Percentiles rank a stretch among this genome's conserved stretches.
phyloP scores from a whole-genome alignment of 2,888 invertebrate genomes.

The Lypha dubia region DNA sequence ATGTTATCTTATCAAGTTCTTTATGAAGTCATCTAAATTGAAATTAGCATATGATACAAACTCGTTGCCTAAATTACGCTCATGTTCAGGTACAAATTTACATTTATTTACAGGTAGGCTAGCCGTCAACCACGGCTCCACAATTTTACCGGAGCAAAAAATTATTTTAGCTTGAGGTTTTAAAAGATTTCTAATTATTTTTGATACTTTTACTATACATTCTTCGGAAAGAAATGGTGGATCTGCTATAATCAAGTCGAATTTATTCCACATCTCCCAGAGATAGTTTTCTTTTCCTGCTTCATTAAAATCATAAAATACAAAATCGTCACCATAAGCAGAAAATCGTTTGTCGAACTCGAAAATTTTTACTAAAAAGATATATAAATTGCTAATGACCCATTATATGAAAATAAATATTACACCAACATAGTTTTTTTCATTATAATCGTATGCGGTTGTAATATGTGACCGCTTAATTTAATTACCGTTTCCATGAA shows the following conservation, averaged over 20 bases:
- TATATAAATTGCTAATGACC: not conserved
- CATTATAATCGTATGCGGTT: too few species aligned
- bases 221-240: slow-evolving; percentile 98
- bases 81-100: slow-evolving; percentile 91
- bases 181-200: slow-evolving; percentile 89
- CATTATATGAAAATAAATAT: too few species aligned
- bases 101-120: slow-evolving; percentile 87
- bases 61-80: slow-evolving; percentile 95
- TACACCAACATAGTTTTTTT: too few species aligned
- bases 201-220: slow-evolving; percentile 92
- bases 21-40: slow-evolving; percentile 85
- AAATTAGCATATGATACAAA: slow-evolving; percentile 96
- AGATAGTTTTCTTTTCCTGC: slow-evolving; percentile 87
- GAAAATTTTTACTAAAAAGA: slow-evolving; percentile 87
- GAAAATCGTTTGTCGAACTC: slow-evolving; percentile 95
- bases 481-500: slow-evolving; percentile 76
- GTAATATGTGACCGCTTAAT: not conserved
- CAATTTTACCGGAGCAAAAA: slow-evolving; percentile 94
- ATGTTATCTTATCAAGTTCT: not conserved
- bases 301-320: slow-evolving; percentile 95
- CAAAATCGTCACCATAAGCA: slow-evolving; percentile 90
- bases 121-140: slow-evolving; percentile 87
- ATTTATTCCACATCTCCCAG: slow-evolving; percentile 83
- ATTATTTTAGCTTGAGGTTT: slow-evolving; percentile 83
- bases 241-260: slow-evolving; percentile 95